Percentiles rank a stretch among this genome's conserved stretches.
Conservation (phyloP, 2,113 vertebrate genomes). For the Pteropus alecto region DNA sequence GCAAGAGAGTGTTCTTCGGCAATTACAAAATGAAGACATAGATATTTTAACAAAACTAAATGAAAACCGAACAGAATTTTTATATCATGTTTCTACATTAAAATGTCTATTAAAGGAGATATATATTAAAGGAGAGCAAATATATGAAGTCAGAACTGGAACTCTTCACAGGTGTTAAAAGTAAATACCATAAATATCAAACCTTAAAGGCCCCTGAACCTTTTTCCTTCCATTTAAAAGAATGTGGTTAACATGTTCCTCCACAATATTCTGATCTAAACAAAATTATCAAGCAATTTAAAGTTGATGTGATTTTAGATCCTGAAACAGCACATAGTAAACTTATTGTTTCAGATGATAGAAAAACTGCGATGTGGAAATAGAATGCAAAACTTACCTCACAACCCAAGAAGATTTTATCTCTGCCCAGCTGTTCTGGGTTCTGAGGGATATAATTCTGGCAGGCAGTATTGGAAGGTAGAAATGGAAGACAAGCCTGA, state of each 20-base stretch:
- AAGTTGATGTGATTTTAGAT: conserved; percentile 62
- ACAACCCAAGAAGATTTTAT: conserved; percentile 51
- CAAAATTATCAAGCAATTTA: conserved; percentile 41
- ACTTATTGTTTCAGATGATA: conserved; percentile 60
- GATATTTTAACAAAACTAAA: neutral
- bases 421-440: conserved; percentile 49
- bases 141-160: neutral
- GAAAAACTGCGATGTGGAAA: conserved; percentile 6
- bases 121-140: too few relatives aligned
- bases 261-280: conserved; percentile 47
- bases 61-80: neutral
- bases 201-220: neutral
- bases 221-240: neutral
- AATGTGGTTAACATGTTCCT: neutral
- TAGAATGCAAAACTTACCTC: neutral
- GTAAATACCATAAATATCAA: neutral
- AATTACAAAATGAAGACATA: conserved; percentile 30
- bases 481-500: conserved; percentile 63
- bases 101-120: neutral
- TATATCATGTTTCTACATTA: neutral
- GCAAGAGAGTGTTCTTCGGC: neutral
- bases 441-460: conserved; percentile 16
- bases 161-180: neutral
- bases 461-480: conserved; percentile 68
- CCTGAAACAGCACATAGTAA: conserved; percentile 64